A percentile compares a stretch with the other conserved stretches of the same genome.
phyloP scores from a whole-genome alignment of 2,888 invertebrate species.

The Antheraea assamensis region DNA sequence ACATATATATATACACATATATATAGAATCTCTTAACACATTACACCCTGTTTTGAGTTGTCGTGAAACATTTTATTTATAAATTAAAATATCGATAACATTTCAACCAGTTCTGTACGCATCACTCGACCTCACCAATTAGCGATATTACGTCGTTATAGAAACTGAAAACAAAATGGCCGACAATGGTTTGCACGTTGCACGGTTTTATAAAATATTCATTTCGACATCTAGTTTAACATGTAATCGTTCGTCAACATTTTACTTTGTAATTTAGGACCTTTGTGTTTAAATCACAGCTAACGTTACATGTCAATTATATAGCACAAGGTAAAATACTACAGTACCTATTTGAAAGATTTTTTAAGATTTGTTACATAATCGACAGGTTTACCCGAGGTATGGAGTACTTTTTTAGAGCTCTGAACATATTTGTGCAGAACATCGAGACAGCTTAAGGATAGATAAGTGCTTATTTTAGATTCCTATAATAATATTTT shows the following conservation, averaged over 20 bases:
- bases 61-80: no score
- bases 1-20: no score
- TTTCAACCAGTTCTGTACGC: neutral
- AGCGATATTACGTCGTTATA: neutral
- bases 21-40: no score
- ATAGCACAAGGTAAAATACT: neutral
- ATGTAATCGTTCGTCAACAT: neutral
- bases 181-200: neutral
- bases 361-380: neutral
- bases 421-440: no score
- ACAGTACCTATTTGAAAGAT: neutral
- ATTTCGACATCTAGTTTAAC: neutral
- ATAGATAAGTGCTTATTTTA: no score
- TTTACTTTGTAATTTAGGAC: neutral
- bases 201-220: neutral
- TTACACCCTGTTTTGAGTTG: no score
- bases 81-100: neutral
- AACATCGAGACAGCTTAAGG: no score
- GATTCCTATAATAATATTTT: no score
- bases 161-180: conserved; percentile 5
- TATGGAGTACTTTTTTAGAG: neutral
- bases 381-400: neutral
- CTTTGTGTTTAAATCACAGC: neutral
- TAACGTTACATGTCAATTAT: neutral
- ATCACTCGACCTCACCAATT: conserved; percentile 5